Percentiles rank a stretch among this genome's conserved stretches.
Conservation (phyloP, 2,888 invertebrate species). For the Mythimna albipuncta region DNA sequence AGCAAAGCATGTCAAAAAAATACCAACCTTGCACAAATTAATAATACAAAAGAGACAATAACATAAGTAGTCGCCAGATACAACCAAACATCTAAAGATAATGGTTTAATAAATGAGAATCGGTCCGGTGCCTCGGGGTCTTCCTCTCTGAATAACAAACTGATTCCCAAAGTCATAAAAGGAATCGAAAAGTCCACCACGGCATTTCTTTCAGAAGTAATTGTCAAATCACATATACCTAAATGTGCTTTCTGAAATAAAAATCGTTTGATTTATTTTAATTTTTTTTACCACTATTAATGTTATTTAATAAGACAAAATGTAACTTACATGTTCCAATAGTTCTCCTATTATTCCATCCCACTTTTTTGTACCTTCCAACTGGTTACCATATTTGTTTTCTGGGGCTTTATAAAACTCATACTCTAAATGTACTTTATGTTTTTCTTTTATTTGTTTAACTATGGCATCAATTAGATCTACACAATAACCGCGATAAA, state of each 20-base stretch:
- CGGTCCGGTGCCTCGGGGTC: slow-evolving; percentile 94
- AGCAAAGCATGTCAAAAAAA: background rate
- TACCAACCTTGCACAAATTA: slow-evolving; percentile 94
- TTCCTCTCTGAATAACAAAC: slow-evolving; percentile 95
- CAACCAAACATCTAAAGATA: slow-evolving; percentile 96
- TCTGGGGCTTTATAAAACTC: slow-evolving; percentile 92
- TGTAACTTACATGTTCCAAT: slow-evolving; percentile 92
- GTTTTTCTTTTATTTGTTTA: slow-evolving; percentile 71
- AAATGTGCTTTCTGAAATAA: slow-evolving; percentile 95
- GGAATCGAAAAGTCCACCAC: slow-evolving; percentile 98
- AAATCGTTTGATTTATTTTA: background rate
- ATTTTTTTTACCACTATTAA: no score
- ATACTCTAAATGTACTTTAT: slow-evolving; percentile 88
- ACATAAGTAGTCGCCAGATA: slow-evolving; percentile 96
- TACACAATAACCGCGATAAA: slow-evolving; percentile 95
- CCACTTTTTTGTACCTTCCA: slow-evolving; percentile 93
- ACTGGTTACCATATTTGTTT: slow-evolving; percentile 92
- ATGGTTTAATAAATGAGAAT: slow-evolving; percentile 96
- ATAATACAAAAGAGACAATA: slow-evolving; percentile 95
- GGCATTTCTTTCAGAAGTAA: slow-evolving; percentile 96
- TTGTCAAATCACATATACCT: slow-evolving; percentile 98
- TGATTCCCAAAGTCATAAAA: slow-evolving; percentile 98
- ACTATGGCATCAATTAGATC: slow-evolving; percentile 95
- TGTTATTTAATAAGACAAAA: background rate
- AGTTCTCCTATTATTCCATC: slow-evolving; percentile 94